These are phyloP conservation scores for Coluber constrictor DNA, from an alignment of 2,797 vertebrate genomes.

Conservation along the genomic window DNA sequence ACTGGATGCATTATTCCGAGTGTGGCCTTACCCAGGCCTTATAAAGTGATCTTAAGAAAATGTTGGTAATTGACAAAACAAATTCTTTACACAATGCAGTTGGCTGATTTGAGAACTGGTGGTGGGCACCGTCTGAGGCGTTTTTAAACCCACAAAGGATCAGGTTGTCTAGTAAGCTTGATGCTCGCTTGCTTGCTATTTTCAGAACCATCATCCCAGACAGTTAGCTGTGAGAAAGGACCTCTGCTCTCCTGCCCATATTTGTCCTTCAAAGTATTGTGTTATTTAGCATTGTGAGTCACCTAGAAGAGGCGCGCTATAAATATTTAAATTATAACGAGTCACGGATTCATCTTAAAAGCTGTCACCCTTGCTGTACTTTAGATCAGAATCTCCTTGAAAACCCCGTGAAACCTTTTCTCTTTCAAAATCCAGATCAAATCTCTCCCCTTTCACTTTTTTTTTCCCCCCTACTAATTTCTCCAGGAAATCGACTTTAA, in stretches of 20 bases:
- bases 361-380: background rate
- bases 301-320: background rate
- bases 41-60: no score
- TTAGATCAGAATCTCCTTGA: background rate
- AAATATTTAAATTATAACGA: background rate
- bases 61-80: no score
- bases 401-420: background rate
- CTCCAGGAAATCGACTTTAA: background rate
- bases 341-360: background rate
- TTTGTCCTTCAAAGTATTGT: background rate
- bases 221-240: background rate
- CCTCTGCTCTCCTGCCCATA: background rate
- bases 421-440: background rate
- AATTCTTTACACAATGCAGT: background rate
- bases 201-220: background rate
- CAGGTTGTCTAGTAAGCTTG: background rate
- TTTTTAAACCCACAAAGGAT: background rate
- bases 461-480: background rate
- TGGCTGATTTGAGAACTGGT: background rate
- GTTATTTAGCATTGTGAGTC: background rate
- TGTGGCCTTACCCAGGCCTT: no score
- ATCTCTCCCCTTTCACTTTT: background rate
- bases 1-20: no score
- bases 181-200: background rate
- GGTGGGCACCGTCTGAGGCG: background rate